These are phyloP conservation scores for Peromyscus californicus DNA, from an alignment of 2,113 vertebrate species.

Conservation along the genomic window DNA sequence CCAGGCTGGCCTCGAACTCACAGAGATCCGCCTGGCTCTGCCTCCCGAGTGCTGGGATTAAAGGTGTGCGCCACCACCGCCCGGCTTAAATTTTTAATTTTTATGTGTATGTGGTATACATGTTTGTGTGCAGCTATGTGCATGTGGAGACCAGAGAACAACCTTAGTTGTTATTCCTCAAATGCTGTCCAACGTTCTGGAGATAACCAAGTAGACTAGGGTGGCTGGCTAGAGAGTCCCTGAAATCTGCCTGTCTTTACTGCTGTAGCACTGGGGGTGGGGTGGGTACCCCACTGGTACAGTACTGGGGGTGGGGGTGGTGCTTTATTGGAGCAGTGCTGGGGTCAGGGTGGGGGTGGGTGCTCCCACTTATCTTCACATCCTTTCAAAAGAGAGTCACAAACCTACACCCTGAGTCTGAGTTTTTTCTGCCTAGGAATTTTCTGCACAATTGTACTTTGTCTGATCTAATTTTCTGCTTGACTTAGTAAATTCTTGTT, in stretches of 20 bases:
- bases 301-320: background rate
- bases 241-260: background rate
- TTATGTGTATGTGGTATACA: background rate
- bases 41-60: too few species aligned
- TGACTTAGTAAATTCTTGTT: background rate
- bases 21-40: too few species aligned
- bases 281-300: background rate
- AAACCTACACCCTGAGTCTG: accelerated
- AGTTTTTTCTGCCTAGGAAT: background rate
- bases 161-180: too few species aligned
- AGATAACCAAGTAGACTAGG: background rate
- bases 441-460: background rate
- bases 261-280: too few species aligned
- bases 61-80: too few species aligned
- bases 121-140: background rate
- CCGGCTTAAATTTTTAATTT: background rate
- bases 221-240: background rate
- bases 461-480: background rate
- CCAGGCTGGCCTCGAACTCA: too few species aligned
- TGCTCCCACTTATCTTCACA: accelerated
- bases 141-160: background rate
- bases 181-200: background rate
- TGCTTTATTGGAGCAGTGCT: background rate
- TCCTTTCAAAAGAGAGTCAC: background rate
- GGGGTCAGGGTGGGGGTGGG: background rate